phyloP scores from a whole-genome alignment of 2,888 invertebrate species.

The Glyphotaelius pellucidus region DNA sequence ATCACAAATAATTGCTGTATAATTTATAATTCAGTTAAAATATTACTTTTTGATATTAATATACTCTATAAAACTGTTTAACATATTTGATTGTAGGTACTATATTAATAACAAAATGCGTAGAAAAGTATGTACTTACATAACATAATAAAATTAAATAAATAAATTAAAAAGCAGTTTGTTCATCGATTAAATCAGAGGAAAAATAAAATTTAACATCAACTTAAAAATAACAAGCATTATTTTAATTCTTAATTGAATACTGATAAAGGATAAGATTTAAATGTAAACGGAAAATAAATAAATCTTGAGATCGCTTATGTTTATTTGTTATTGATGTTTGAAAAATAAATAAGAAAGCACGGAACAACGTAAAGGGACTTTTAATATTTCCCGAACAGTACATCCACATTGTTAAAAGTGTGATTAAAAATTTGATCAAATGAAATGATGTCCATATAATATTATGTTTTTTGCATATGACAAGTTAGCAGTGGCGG shows the following conservation, averaged over 20 bases:
- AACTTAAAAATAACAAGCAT: not conserved
- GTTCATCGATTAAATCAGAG: not conserved
- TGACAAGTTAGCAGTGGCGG: not conserved
- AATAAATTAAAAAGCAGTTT: not conserved
- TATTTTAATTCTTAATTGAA: not conserved
- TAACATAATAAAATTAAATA: not conserved
- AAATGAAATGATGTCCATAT: not conserved
- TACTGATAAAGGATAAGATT: not conserved
- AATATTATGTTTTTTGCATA: not conserved
- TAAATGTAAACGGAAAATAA: not conserved
- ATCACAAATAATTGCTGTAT: not conserved
- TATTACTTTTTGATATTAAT: not conserved
- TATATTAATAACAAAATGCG: not conserved
- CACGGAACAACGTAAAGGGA: not conserved
- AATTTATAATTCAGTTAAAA: not conserved
- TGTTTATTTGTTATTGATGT: not conserved
- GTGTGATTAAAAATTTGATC: not conserved
- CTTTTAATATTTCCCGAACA: not conserved
- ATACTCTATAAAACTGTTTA: not conserved
- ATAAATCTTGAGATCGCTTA: not conserved
- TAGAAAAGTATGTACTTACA: not conserved
- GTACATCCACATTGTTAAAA: not conserved
- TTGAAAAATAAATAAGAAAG: slow-evolving; percentile 2
- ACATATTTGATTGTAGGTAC: not conserved
- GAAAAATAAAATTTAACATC: not conserved